Evolutionary conservation across 2,797 vertebrate species (phyloP).

Genomic region (Oryzias sinensis): DNA sequence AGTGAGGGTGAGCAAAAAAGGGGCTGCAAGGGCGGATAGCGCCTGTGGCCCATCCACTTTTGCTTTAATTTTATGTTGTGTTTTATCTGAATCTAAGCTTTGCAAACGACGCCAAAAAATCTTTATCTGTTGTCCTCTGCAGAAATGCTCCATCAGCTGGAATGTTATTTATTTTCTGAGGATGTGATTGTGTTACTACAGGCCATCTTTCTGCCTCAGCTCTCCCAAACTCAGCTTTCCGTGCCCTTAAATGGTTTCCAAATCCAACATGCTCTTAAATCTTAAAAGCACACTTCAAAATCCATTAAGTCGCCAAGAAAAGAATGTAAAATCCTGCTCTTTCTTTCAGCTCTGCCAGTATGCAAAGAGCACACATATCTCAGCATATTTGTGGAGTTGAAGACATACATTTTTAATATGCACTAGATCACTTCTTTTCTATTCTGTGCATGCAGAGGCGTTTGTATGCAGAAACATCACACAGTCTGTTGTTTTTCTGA

Average conservation of each 20-base stretch:
- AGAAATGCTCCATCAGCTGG: background rate
- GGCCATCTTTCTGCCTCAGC: slow-evolving; percentile 19
- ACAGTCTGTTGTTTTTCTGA: slow-evolving; percentile 25
- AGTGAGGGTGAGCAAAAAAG: no score
- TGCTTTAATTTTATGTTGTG: background rate
- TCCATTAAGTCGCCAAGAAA: slow-evolving; percentile 58
- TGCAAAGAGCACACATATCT: slow-evolving; percentile 17
- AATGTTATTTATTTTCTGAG: slow-evolving; percentile 8
- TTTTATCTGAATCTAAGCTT: background rate
- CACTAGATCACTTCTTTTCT: slow-evolving; percentile 25
- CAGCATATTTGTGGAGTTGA: slow-evolving; percentile 44
- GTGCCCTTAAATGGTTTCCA: slow-evolving; percentile 31
- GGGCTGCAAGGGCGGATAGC: no score
- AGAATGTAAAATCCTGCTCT: slow-evolving; percentile 44
- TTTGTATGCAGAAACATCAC: slow-evolving; percentile 11
- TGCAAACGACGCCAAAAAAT: background rate
- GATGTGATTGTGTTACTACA: slow-evolving; percentile 9
- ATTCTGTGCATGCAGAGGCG: background rate
- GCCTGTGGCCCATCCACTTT: no score
- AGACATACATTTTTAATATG: slow-evolving; percentile 55
- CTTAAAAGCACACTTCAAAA: slow-evolving; percentile 55
- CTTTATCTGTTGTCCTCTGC: slow-evolving; percentile 1
- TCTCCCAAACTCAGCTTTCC: slow-evolving; percentile 8
- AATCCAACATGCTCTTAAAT: slow-evolving; percentile 36
- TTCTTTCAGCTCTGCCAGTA: slow-evolving; percentile 11